Base-by-base conservation (phyloP, 2,797 vertebrate species). In the Pelobates cultripes region DNA sequence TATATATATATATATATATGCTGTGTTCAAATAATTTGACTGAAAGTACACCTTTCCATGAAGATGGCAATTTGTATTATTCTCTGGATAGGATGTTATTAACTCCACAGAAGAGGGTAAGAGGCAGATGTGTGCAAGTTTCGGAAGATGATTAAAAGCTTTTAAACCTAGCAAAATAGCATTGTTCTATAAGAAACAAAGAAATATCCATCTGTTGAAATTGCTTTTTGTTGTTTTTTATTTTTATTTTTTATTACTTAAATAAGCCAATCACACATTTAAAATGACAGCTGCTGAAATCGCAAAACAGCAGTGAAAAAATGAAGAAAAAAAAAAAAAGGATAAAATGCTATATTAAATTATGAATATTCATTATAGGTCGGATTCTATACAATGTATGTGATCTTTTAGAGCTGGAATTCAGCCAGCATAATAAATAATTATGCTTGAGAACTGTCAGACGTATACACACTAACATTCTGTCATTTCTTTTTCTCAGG, bases 131-230 rank as follows among this genome's bases (percentile, higher is more conserved):
- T 89, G 79, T 86, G 2, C 86, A 90, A 86, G 85, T 92, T 89
- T 90, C 89, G 75, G 83, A 88, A 89, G 89, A 90, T 90, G 85
- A 91, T 90, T 90, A 91, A 91, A 93, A 88, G 80, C 84, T 88
- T 83, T 84, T 75, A 83, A 90, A 89, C 61, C 73, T 86, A 86
- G 82, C 88, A 91, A 86, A 86, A 86, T 92, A 84, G 79, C 88
- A 88, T 17, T 86, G 84, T 88, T 90, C 75, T 75, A 81, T 71
- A 45, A 70, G 85, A 92, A 92, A 90, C 60, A 89, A 89, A 90
- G 86, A 86, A 86, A 83, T 82, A 88, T 85, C 88, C 89, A 86
- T 91, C 86, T 91, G 88, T 87, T 92, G 64, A 72, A 74, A 88
- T 84, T 89, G 28, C 28, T 28, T 28, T 28, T 28, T 28, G 28